phyloP scores from a whole-genome alignment of 1,140 invertebrate species.

The Caenorhabditis latens region DNA sequence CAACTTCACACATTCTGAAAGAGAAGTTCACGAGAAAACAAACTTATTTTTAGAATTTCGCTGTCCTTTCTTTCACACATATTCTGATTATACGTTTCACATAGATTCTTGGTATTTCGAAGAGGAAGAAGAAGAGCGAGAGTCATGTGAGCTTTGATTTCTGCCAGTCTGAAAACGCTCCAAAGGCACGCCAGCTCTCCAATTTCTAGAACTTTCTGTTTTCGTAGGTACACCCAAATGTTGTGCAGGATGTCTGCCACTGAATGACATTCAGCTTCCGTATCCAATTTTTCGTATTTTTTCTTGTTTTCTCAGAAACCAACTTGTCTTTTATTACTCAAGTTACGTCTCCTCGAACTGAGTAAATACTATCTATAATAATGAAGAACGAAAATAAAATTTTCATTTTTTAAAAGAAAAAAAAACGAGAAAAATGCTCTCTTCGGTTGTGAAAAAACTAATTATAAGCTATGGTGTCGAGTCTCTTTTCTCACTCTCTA shows the following conservation, averaged over 20 bases:
- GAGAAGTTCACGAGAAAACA: too few species aligned
- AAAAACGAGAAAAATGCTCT: not conserved
- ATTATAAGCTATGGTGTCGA: slow-evolving; percentile 27
- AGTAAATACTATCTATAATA: slow-evolving; percentile 16
- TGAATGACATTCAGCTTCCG: slow-evolving; percentile 1
- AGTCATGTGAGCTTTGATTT: too few species aligned
- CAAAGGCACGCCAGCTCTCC: too few species aligned
- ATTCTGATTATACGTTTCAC: too few species aligned
- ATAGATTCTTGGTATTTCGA: too few species aligned
- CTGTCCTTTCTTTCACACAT: too few species aligned
- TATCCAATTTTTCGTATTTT: not conserved
- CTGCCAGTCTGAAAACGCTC: too few species aligned
- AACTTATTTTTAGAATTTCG: too few species aligned
- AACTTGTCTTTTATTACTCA: slow-evolving; percentile 20
- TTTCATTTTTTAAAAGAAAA: not conserved
- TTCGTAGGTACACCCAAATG: too few species aligned
- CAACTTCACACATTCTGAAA: too few species aligned
- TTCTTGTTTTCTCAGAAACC: not conserved
- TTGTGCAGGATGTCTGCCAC: not conserved
- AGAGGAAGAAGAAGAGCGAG: too few species aligned
- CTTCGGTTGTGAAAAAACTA: slow-evolving; percentile 25
- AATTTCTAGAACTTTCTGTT: not conserved
- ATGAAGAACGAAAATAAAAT: slow-evolving; percentile 1
- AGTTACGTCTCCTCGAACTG: not conserved
- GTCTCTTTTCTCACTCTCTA: slow-evolving; percentile 7